Evolutionary conservation across 2,113 vertebrate species (phyloP).

Genomic region (Boulengeromyrus knoepffleri): DNA sequence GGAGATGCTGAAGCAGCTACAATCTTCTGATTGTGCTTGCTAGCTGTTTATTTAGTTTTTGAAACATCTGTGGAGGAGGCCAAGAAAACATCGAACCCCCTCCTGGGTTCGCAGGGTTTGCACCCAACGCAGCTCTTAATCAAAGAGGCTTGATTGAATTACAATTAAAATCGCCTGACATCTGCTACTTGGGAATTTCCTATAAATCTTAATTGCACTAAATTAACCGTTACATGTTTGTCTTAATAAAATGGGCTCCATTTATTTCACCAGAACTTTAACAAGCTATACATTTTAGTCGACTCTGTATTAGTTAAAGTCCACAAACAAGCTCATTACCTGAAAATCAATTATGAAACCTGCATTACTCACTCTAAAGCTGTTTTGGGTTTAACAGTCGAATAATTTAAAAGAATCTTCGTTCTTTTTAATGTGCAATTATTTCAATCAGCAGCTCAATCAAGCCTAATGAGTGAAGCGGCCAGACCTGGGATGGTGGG

Average conservation of each 20-base stretch:
- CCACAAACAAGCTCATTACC: background rate
- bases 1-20: background rate
- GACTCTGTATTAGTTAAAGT: background rate
- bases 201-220: background rate
- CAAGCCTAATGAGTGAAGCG: background rate
- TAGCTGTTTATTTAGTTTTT: background rate
- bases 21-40: background rate
- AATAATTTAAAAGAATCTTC: background rate
- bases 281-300: background rate
- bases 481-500: background rate
- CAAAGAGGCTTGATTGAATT: background rate
- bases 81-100: background rate
- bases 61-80: background rate
- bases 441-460: background rate
- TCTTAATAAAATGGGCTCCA: background rate
- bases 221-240: background rate
- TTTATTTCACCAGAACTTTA: background rate
- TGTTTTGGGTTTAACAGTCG: background rate
- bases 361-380: background rate
- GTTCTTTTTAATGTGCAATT: background rate
- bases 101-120: background rate
- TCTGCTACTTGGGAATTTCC: background rate
- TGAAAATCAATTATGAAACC: background rate
- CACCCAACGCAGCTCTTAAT: background rate
- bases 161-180: background rate